Base-by-base conservation (phyloP, 1,140 invertebrate species). In the Diabrotica virgifera region DNA sequence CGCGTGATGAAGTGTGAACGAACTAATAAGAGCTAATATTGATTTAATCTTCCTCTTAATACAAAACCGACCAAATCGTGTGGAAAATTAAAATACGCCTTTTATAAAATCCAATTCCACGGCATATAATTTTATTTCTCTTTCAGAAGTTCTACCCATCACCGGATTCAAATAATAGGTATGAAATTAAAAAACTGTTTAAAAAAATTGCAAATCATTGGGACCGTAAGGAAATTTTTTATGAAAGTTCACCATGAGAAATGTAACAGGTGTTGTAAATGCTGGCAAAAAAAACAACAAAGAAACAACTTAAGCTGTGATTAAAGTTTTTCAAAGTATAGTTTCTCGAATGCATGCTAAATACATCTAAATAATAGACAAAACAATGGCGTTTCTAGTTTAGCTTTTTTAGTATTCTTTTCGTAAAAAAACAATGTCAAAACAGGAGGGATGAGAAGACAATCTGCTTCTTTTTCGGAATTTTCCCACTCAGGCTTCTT, bases 71-170 rank as follows among this genome's bases (percentile, higher is more conserved):
- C 58, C 58, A 59, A 59, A 59, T 59, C 58, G 38, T 59, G 36
- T 37, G 58, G 58, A 59, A 59, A 59, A 59, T 59, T 59, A 59
- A 59, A 59, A 59, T 59, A 36, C 58, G 46, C 58, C 58, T 59
- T 59, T 51, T 59, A 36, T 59, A 59, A 59, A 59, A 59, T 37
- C 58, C 58, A n/a, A 59, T 59, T 59, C 58, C 58, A 59, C 46
- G 58, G 37, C 40, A 50, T 38, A 59, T 50, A 59, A 59, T 59
- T 59, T 11, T 12, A 24, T 59, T 59, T 24, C n/a, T 59, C 24
- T 35, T 38, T 59, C 11, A 59, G 37, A 24, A 59, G 37, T 46
- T 36, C n/a, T 59, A 24, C 58, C 46, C 38, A 59, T 35, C 58
- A 50, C 24, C 12, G 40, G 58, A 46, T 59, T 59, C 37, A 51